Base-by-base conservation (phyloP, 2,888 invertebrate species). In the Fabriciana adippe region DNA sequence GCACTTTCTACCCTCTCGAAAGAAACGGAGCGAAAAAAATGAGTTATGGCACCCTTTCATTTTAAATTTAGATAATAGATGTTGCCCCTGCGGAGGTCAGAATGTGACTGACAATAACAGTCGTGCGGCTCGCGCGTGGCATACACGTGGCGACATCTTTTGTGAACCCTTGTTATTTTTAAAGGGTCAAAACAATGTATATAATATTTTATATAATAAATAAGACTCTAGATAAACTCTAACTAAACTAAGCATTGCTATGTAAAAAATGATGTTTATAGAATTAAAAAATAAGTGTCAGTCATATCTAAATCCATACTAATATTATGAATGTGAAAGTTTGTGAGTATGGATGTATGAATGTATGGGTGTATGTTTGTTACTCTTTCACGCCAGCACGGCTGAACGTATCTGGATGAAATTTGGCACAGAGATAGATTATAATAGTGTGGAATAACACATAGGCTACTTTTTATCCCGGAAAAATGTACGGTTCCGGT, bases 121-220 rank as follows among this genome's bases (percentile, higher is more conserved):
- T 77, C 89, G 83, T 82, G 87, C 86, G 89, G 48, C 80, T 13
- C 74, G 48, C 87, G 76, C 83, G 85, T 84, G 87, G 47, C 77
- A 8, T 21, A 31, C 82, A 77, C 80, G 81, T 85, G 89, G 79
- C 84, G 82, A 76, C 84, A 79, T 82, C 88, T 89, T 83, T 88
- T 89, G 85, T 85, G 72, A 73, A 18, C n/a, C 53, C 54, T 73
- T 66, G 59, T 72, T 66, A 68, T 69, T 70, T 67, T 59, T 18
- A 61, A 26, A 51, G 53, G 18, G 16, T n/a, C 31, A 51, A 64
- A 51, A 61, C 18, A 11, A 31, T 41, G 31, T 41, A 51, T 51
- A 61, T 61, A 26, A 48, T 41, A 11, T 41, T 41, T n/a, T 47
- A 51, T 51, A 16, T 50, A 51, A 16, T 50, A 21, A 11, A 26